Conservation (phyloP, 2,113 vertebrate species). For the Macrotus californicus region DNA sequence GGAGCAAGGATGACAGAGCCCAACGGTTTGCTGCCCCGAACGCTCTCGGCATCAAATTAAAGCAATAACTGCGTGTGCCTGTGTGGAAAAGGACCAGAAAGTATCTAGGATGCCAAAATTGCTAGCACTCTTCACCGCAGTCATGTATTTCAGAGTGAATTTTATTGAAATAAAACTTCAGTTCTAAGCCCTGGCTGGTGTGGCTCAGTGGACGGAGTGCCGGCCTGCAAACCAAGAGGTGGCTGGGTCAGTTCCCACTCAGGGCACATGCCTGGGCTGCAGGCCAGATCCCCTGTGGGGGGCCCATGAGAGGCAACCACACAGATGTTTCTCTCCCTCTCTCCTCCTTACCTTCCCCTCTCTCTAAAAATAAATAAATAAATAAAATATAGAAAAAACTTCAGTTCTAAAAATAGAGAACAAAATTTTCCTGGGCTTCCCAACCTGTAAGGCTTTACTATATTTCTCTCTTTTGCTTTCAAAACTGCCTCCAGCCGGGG, state of each 20-base stretch:
- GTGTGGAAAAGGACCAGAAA: neutral
- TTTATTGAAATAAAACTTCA: neutral
- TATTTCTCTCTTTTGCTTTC: slow-evolving; percentile 7
- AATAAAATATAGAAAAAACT: neutral
- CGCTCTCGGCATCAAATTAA: neutral
- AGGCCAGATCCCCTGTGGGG: too few species aligned
- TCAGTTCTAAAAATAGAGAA: neutral
- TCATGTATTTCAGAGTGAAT: neutral
- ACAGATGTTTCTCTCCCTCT: too few species aligned
- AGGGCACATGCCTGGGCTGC: too few species aligned
- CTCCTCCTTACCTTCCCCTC: too few species aligned
- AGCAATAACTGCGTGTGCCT: neutral
- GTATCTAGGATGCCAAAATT: neutral
- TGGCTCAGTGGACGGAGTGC: too few species aligned
- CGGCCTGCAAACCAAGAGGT: too few species aligned
- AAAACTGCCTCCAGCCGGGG: neutral
- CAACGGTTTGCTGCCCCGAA: neutral
- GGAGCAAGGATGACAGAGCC: neutral
- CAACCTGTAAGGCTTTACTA: neutral
- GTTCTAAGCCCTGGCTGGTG: neutral
- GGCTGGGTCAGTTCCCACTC: too few species aligned
- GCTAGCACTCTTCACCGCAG: neutral
- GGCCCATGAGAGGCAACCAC: too few species aligned
- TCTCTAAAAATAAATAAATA: too few species aligned
- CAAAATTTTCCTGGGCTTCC: neutral